phyloP scores from a whole-genome alignment of 2,797 vertebrate species.

The Melanotaenia parkinsoni region DNA sequence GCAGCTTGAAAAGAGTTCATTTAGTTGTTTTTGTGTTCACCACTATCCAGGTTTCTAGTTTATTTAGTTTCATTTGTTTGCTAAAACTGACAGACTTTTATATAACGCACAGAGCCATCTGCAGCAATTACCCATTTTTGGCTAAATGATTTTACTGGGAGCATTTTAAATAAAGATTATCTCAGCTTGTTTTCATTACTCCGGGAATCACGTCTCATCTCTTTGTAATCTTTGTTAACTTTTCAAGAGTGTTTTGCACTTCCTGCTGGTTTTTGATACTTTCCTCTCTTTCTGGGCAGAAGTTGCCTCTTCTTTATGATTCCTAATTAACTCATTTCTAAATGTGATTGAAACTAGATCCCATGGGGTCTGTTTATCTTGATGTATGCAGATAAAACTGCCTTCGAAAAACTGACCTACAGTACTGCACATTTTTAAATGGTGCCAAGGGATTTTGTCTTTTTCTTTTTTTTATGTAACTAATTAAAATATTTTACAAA shows the following conservation, averaged over 20 bases:
- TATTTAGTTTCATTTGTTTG: constrained; percentile 29
- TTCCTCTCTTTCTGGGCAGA: no score
- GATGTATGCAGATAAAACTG: constrained; percentile 43
- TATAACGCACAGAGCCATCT: constrained; percentile 26
- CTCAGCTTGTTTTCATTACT: constrained; percentile 46
- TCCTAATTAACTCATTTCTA: constrained; percentile 36
- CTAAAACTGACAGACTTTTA: constrained; percentile 23
- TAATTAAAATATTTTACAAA: constrained; percentile 3
- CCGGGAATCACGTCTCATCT: constrained; percentile 20
- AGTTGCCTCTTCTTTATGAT: constrained; percentile 20
- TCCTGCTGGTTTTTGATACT: neutral
- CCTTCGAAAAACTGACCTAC: constrained; percentile 32
- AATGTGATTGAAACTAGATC: constrained; percentile 7
- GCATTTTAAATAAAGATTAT: constrained; percentile 43
- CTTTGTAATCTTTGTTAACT: constrained; percentile 41
- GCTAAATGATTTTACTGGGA: constrained; percentile 24
- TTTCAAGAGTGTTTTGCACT: constrained; percentile 24
- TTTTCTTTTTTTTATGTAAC: constrained; percentile 13
- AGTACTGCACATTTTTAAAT: constrained; percentile 11
- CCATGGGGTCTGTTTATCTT: constrained; percentile 40
- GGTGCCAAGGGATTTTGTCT: constrained; percentile 2
- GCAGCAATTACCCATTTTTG: constrained; percentile 21
- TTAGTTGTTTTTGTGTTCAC: constrained; percentile 34
- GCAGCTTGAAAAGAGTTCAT: constrained; percentile 28
- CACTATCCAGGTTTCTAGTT: constrained; percentile 29